phyloP scores from a whole-genome alignment of 2,888 invertebrate genomes.

The Panorpa germanica region DNA sequence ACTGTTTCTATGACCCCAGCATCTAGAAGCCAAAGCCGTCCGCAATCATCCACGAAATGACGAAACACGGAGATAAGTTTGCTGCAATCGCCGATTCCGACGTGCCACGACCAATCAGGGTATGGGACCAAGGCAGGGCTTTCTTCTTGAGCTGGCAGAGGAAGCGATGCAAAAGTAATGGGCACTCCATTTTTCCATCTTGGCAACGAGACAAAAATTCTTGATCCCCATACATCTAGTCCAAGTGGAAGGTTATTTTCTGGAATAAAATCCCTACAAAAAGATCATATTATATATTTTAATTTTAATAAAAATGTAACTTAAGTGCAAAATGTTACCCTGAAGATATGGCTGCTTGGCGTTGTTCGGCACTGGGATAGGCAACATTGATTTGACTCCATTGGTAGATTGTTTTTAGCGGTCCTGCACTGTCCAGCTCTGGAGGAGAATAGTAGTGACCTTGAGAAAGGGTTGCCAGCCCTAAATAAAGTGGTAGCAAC shows the following conservation, averaged over 20 bases:
- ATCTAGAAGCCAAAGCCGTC: slow-evolving; percentile 62
- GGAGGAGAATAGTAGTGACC: too few relatives aligned
- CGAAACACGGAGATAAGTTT: slow-evolving; percentile 62
- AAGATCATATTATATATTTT: too few relatives aligned
- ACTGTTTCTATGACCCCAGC: slow-evolving; percentile 57
- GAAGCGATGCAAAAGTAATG: slow-evolving; percentile 47
- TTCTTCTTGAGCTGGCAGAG: slow-evolving; percentile 33
- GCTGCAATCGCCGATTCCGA: too few relatives aligned
- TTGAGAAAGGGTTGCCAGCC: too few relatives aligned
- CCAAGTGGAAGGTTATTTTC: slow-evolving; percentile 59
- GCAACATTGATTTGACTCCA: too few relatives aligned
- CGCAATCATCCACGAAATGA: slow-evolving; percentile 51
- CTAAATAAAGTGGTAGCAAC: too few relatives aligned
- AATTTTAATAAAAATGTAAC: too few relatives aligned
- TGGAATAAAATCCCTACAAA: slow-evolving; percentile 37
- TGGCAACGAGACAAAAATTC: slow-evolving; percentile 57
- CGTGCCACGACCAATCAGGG: slow-evolving; percentile 54
- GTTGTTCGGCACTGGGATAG: too few relatives aligned
- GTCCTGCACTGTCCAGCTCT: too few relatives aligned
- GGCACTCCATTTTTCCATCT: slow-evolving; percentile 61
- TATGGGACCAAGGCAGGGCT: slow-evolving; percentile 51
- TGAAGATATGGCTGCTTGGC: too few relatives aligned
- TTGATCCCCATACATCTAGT: slow-evolving; percentile 44
- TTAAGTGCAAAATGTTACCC: too few relatives aligned
- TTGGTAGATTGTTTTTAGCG: too few relatives aligned